Percentiles rank a stretch among this genome's conserved stretches.
Conservation (phyloP, 2,888 invertebrate genomes). For the Melinopterus prodromus region DNA sequence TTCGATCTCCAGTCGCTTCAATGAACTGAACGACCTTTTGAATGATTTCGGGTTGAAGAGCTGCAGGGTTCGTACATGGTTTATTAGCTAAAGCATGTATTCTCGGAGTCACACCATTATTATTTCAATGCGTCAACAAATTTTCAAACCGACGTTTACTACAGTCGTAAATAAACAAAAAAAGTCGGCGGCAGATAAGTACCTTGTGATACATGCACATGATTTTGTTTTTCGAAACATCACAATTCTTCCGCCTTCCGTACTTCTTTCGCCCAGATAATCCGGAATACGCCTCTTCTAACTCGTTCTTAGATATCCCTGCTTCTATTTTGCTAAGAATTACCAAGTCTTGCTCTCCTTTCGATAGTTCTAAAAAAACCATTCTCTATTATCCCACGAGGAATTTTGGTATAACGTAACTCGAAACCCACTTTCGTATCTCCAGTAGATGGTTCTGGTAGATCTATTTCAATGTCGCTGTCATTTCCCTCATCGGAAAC, state of each 20-base stretch:
- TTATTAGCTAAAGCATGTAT: conserved; percentile 18
- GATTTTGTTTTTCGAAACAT: neutral
- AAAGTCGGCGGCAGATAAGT: conserved; percentile 8
- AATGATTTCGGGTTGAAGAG: conserved; percentile 16
- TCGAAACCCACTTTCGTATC: too few relatives aligned
- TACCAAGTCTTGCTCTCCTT: too few relatives aligned
- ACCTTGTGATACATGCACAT: neutral
- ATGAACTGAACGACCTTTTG: conserved; percentile 22
- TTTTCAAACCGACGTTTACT: conserved; percentile 18
- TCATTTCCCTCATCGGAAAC: too few relatives aligned
- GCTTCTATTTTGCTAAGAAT: too few relatives aligned
- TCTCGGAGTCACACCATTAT: conserved; percentile 5
- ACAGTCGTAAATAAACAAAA: conserved; percentile 18
- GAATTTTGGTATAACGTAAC: too few relatives aligned
- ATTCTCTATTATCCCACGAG: too few relatives aligned
- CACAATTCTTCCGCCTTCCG: neutral
- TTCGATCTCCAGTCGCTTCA: conserved; percentile 15
- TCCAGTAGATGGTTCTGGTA: too few relatives aligned
- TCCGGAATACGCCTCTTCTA: conserved; percentile 17
- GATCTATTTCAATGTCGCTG: too few relatives aligned
- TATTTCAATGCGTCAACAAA: conserved; percentile 18
- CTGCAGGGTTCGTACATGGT: conserved; percentile 18
- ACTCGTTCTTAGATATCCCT: neutral
- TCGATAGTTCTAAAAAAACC: too few relatives aligned
- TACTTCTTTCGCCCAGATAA: conserved; percentile 16